These are phyloP conservation scores for Herpailurus yagouaroundi DNA, from an alignment of 2,113 vertebrate genomes.

Conservation along the genomic window DNA sequence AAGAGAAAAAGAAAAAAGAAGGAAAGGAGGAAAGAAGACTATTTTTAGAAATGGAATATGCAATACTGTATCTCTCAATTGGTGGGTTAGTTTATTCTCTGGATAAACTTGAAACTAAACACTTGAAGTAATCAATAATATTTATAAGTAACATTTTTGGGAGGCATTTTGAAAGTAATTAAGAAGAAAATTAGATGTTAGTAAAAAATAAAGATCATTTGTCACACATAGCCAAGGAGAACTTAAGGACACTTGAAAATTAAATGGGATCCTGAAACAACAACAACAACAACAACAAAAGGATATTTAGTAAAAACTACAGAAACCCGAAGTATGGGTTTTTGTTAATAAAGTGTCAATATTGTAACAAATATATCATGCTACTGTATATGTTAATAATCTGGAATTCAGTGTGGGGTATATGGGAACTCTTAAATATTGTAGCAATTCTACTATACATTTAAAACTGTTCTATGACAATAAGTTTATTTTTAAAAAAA, in stretches of 20 bases:
- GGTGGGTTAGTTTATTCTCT: not conserved
- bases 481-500: not conserved
- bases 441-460: not conserved
- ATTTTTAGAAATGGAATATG: not conserved
- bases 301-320: not conserved
- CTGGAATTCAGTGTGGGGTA: not conserved
- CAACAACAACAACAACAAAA: not conserved
- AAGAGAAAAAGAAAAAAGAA: not conserved
- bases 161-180: not conserved
- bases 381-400: not conserved
- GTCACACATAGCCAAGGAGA: not conserved
- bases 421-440: not conserved
- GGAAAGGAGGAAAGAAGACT: not conserved
- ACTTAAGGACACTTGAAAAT: not conserved
- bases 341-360: not conserved
- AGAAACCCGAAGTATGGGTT: not conserved
- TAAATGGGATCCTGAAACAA: not conserved
- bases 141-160: not conserved
- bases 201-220: not conserved
- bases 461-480: not conserved
- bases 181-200: not conserved
- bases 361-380: not conserved
- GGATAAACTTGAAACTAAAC: slow-evolving; percentile 7
- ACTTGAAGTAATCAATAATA: not conserved
- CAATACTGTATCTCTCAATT: not conserved